phyloP scores from a whole-genome alignment of 2,888 invertebrate genomes.

The Temnothorax rugatulus region DNA sequence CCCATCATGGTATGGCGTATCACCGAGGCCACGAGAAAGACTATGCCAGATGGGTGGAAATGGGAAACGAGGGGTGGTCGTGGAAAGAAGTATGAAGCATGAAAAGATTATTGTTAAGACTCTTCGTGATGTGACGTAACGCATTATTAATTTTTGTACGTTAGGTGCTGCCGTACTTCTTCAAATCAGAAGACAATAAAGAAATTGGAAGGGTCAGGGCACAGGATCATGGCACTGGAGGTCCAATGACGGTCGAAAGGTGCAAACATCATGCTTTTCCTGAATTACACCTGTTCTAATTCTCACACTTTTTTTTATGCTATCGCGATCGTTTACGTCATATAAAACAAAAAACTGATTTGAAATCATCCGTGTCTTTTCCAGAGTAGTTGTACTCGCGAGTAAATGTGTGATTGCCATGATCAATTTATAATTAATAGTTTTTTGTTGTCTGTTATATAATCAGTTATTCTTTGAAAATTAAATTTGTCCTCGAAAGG shows the following conservation, averaged over 20 bases:
- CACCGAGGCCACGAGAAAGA: conserved; percentile 92
- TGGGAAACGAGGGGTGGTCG: conserved; percentile 92
- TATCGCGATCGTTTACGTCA: neutral
- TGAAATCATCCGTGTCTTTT: neutral
- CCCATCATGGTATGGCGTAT: conserved; percentile 94
- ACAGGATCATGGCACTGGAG: conserved; percentile 88
- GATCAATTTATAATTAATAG: neutral
- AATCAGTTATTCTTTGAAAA: neutral
- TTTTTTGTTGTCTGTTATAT: neutral
- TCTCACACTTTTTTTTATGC: neutral
- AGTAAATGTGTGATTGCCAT: neutral
- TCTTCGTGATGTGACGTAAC: neutral
- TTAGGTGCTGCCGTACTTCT: conserved; percentile 91
- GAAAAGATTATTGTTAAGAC: neutral
- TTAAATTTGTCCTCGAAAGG: neutral
- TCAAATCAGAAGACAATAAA: conserved; percentile 89
- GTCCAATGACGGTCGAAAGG: conserved; percentile 88
- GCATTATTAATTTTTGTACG: neutral
- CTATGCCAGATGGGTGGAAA: conserved; percentile 91
- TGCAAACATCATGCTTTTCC: conserved; percentile 32
- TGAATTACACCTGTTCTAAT: neutral
- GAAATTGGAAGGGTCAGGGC: conserved; percentile 89
- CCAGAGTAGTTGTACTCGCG: neutral
- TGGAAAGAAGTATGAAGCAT: conserved; percentile 88
- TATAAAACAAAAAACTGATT: neutral